Base-by-base conservation (phyloP, 2,113 vertebrate species). In the Oreochromis tanganicae region DNA sequence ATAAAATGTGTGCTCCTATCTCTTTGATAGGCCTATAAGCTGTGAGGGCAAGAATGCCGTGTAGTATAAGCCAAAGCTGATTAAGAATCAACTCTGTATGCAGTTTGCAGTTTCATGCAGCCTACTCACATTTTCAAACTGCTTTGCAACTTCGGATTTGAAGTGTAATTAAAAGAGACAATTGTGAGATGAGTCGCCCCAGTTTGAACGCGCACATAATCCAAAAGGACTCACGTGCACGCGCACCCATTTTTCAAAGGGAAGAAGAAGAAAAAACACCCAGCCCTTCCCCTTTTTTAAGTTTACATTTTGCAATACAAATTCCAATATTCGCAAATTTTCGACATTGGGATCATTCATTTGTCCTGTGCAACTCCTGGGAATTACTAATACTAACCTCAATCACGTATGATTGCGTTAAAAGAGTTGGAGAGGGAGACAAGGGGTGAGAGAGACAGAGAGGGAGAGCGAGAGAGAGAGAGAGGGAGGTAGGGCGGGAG, bases 351-450 rank as follows among this genome's bases (percentile, higher is more conserved):
- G 55, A 83, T 46, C 46, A 55, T 87, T 21, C 12, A 36, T 83
- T 81, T 75, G 32, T 46, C 41, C 41, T 4, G 14, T 52, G 13
- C 54, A 55, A 21, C 82, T 92, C 93, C 88, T 89, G 87, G 94
- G 87, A 95, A 94, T 95, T 95, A 95, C 97, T 97, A 96, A 98
- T 98, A 97, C 96, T 90, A 96, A 97, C 96, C 97, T 97, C 96
- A 97, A 97, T 98, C 97, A 98, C 98, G 97, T 98, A 98, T 97
- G 97, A 97, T 97, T 98, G 97, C 97, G 97, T 97, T 98, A 91
- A 85, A 88, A 85, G 89, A 94, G 89, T 90, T 88, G 55, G 82
- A 80, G 86, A 86, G 91, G 34, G 87, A 79, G 84, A 13, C 84
- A 46, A 83, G 32, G 61, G 14, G 34, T 24, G 71, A 43, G 88